Percentiles rank a stretch among this genome's conserved stretches.
Evolutionary conservation across 2,797 vertebrate species (phyloP).

Genomic region (Eurystomus glaucurus): DNA sequence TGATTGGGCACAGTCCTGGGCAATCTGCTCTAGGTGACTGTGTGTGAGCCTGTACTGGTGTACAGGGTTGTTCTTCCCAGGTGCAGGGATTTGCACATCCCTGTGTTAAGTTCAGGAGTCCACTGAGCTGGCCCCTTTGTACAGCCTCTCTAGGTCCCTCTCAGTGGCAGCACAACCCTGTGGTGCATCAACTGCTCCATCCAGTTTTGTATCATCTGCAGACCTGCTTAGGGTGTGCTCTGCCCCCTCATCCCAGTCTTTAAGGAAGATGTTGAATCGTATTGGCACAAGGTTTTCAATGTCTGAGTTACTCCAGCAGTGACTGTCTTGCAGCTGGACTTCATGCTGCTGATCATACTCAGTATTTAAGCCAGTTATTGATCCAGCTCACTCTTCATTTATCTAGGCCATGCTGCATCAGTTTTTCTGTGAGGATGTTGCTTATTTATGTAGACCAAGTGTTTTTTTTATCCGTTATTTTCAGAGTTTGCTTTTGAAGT

Average conservation of each 20-base stretch:
- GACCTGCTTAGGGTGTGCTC: background rate
- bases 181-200: background rate
- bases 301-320: background rate
- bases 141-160: background rate
- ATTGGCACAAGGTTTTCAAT: background rate
- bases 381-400: background rate
- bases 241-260: fast-evolving
- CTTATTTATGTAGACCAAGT: background rate
- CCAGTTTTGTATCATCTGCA: background rate
- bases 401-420: background rate
- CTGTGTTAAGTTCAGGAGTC: fast-evolving
- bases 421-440: background rate
- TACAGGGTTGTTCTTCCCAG: background rate
- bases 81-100: background rate
- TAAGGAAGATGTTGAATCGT: background rate
- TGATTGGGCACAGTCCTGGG: background rate
- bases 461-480: background rate
- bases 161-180: background rate
- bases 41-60: background rate
- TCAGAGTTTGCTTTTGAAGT: background rate
- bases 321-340: background rate
- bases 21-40: background rate
- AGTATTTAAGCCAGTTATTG: background rate
- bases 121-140: background rate
- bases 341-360: background rate